A percentile compares a stretch with the other conserved stretches of the same genome.
These are phyloP conservation scores for Copsychus sechellarum DNA, from an alignment of 2,113 vertebrate genomes.

Conservation along the genomic window DNA sequence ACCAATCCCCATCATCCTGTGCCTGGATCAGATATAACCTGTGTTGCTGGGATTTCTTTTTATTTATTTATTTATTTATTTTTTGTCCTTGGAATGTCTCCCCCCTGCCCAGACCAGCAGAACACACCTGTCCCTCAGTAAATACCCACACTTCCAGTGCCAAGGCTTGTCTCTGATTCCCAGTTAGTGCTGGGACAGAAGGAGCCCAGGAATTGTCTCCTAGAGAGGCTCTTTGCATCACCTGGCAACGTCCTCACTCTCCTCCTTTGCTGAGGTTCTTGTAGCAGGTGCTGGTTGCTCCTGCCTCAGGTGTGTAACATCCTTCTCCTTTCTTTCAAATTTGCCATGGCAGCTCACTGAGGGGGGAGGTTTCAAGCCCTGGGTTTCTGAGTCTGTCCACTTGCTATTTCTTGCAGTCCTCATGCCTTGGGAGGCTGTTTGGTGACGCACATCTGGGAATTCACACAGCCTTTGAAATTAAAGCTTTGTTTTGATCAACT, in stretches of 20 bases:
- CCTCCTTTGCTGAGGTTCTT: neutral
- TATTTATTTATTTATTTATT: neutral
- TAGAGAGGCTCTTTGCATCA: neutral
- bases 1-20: neutral
- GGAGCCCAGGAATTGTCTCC: neutral
- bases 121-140: neutral
- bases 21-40: conserved; percentile 1
- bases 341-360: neutral
- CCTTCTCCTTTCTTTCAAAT: neutral
- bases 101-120: neutral
- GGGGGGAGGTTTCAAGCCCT: neutral
- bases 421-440: neutral
- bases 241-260: neutral
- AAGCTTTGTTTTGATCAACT: neutral
- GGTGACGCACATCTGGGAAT: neutral
- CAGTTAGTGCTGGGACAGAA: neutral
- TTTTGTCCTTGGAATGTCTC: neutral
- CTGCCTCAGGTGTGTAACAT: neutral
- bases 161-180: neutral
- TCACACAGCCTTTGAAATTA: neutral
- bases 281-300: neutral
- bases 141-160: neutral
- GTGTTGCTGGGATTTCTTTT: neutral
- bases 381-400: neutral
- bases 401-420: neutral